A percentile compares a stretch with the other conserved stretches of the same genome.
Evolutionary conservation across 2,113 vertebrate species (phyloP).

Genomic region (Aspiorhynchus laticeps): DNA sequence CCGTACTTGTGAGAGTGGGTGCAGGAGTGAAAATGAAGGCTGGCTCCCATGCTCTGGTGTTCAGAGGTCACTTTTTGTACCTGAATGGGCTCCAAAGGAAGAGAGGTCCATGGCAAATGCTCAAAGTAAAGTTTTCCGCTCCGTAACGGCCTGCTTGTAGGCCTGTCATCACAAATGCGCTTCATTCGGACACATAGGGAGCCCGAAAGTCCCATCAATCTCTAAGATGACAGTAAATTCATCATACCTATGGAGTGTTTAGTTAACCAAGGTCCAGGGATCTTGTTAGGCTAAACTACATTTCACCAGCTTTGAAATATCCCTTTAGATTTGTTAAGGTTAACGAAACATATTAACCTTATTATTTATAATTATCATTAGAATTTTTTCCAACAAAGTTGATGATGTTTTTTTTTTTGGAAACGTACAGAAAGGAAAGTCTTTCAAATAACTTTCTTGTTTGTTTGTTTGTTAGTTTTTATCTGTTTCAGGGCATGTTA

Average conservation of each 20-base stretch:
- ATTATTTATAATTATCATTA: background rate
- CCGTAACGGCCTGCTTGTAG: slow-evolving; percentile 10
- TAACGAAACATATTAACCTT: background rate
- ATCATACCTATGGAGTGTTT: slow-evolving; percentile 26
- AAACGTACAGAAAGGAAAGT: background rate
- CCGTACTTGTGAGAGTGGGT: slow-evolving; percentile 54
- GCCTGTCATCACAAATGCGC: slow-evolving; percentile 29
- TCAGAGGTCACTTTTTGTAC: slow-evolving; percentile 59
- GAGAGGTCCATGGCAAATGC: slow-evolving; percentile 22
- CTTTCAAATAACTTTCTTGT: background rate
- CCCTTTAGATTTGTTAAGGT: background rate
- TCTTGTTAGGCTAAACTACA: background rate
- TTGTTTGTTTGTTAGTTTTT: background rate
- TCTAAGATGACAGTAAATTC: background rate
- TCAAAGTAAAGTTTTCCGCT: slow-evolving; percentile 35
- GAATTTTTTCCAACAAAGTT: background rate
- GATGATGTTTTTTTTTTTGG: background rate
- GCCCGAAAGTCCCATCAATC: background rate
- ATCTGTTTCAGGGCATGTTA: slow-evolving; percentile 21
- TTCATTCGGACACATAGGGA: background rate
- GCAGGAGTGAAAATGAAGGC: slow-evolving; percentile 60
- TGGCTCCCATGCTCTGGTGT: slow-evolving; percentile 54
- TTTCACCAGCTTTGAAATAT: background rate
- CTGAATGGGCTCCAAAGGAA: slow-evolving; percentile 53
- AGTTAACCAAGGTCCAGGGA: background rate